Base-by-base conservation (phyloP, 2,113 vertebrate species). In the Sebastes schlegelii region DNA sequence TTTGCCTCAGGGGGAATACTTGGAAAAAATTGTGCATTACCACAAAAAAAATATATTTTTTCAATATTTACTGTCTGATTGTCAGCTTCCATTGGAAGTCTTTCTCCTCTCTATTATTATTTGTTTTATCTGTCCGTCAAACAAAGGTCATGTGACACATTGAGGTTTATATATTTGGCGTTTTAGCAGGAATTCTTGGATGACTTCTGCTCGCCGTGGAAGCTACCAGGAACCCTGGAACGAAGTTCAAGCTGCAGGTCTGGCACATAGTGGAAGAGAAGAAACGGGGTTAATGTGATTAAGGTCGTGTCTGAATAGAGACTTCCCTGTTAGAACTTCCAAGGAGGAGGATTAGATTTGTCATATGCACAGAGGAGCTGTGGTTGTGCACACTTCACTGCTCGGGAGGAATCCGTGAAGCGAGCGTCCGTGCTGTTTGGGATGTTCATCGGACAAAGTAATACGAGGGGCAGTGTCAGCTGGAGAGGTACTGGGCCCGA, bases 371-470 rank as follows among this genome's bases (percentile, higher is more conserved):
- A 79, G 86, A 90, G 83, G 79, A 90, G 90, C 84, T 75, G 70
- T 86, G 91, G 86, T 84, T 78, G 83, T 84, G 68, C 84, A 94
- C 91, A 92, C 91, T 92, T 74, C 85, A 85, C 48, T 71, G 90
- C 89, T 91, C 68, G 0, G 77, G 77, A 93, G 92, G 90, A 94
- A 94, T 95, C 87, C 80, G 6, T 58, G 73, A 77, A 90, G 79
- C 43, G 45, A 83, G 88, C 58, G 86, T 77, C 85, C n/a, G 67
- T 87, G 81, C 82, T 80, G 88, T 79, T 90, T 64, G 75, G 64
- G 91, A 92, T 91, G 79, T 89, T 34, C 34, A 60, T 70, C 21
- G 86, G 88, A 91, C 77, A 82, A 85, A 88, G 86, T 86, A 83
- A 84, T 68, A 84, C 77, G 88, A 91, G 86, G 34, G 34, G 34